Base-by-base conservation (phyloP, 2,797 vertebrate species). In the Protosalanx chinensis region DNA sequence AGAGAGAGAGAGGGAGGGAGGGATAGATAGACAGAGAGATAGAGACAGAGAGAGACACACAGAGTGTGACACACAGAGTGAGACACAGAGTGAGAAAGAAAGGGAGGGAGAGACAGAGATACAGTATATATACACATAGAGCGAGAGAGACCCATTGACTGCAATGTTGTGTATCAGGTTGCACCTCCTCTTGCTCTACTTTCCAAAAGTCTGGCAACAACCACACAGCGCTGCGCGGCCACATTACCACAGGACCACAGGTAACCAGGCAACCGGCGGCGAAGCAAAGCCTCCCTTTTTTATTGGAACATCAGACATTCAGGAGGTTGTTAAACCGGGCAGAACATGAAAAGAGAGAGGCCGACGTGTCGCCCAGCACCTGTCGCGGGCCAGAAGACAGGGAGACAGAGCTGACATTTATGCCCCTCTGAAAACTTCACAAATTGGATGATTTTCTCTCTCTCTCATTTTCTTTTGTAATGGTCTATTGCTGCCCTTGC, bases 261-360 rank as follows among this genome's bases (percentile, higher is more conserved):
- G 91, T 93, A 92, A 90, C 91, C 82, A 89, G 82, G 91, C 91
- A 91, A 92, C 89, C 77, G 86, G 41, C 41, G 72, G 57, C 1
- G 75, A 81, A 73, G 62, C 59, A 27, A 86, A 74, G 67, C 71
- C 72, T 82, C 82, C 71, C 70, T 30, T 84, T 81, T 84, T 79
- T 73, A 74, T 29, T 57, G 32, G 0, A 56, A n/a, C 57, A 72
- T 76, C 87, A 68, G 86, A 87, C 81, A 86, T 90, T 92, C 88
- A 88, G 89, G 85, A 81, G 82, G 81, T 85, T 80, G 88, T 90
- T 90, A 16, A 27, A 6, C 18, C 30, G 7, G 56, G 62, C 90
- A 70, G 0, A 61, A 53, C 66, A 32, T 51, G 57, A 33, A 49
- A 41, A 37, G 56, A 72, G 41, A 29, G 70, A 35, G 61, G 41